These are phyloP conservation scores for Chloroclystis v-ata DNA, from an alignment of 2,888 invertebrate species.

Conservation along the genomic window DNA sequence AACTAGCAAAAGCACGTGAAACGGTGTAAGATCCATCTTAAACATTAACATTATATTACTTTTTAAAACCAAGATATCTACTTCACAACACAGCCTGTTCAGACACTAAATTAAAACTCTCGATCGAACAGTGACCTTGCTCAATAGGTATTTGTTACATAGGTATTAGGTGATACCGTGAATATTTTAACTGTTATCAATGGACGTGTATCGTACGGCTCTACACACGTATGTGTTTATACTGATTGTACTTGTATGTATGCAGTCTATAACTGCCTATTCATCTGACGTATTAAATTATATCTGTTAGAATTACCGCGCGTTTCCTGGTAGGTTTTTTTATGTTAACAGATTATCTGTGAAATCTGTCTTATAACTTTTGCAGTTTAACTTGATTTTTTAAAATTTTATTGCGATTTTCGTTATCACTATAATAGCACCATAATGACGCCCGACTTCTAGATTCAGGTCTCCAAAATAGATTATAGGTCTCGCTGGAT, in stretches of 20 bases:
- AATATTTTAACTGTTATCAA: conserved; percentile 13
- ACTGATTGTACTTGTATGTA: conserved; percentile 18
- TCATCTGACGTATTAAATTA: conserved; percentile 18
- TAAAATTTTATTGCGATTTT: too few species aligned
- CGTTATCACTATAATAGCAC: too few species aligned
- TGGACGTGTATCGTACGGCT: conserved; percentile 16
- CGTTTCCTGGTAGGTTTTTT: too few species aligned
- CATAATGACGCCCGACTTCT: too few species aligned
- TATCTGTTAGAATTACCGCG: not conserved
- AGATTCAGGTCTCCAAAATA: too few species aligned
- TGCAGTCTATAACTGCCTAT: conserved; percentile 13
- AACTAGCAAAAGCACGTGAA: conserved; percentile 31
- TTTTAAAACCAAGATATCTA: too few species aligned
- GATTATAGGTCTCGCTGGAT: too few species aligned
- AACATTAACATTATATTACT: not conserved
- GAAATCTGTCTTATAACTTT: too few species aligned
- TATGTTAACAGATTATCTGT: too few species aligned
- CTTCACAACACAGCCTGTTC: not conserved
- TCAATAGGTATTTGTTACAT: not conserved
- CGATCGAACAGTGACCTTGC: not conserved
- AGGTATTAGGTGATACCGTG: too few species aligned
- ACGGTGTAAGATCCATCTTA: conserved; percentile 31
- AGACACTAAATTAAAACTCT: not conserved
- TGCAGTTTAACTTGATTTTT: too few species aligned
- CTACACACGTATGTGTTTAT: conserved; percentile 16